These are phyloP conservation scores for Drosophila meridiana DNA, from an alignment of 2,888 invertebrate species.

Conservation along the genomic window DNA sequence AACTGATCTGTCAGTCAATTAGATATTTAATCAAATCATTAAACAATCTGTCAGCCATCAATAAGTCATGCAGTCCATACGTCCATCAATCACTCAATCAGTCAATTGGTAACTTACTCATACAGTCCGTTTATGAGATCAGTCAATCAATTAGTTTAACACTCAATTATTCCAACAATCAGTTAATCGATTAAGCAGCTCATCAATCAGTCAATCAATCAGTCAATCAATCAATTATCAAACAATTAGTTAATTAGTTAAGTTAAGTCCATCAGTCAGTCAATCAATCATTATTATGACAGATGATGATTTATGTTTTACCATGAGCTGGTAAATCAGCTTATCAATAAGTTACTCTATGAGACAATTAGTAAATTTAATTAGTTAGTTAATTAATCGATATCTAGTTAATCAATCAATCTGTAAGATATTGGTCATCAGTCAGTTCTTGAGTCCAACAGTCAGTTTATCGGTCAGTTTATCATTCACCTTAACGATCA, in stretches of 20 bases:
- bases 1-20: neutral
- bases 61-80: neutral
- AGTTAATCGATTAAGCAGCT: neutral
- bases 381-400: neutral
- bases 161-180: neutral
- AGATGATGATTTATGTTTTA: too few species aligned
- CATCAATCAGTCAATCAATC: neutral
- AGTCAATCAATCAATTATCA: neutral
- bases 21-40: neutral
- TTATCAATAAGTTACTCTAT: neutral
- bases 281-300: neutral
- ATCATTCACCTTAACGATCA: too few species aligned
- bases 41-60: neutral
- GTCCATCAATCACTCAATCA: neutral
- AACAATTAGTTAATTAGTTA: too few species aligned
- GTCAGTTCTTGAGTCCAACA: too few species aligned
- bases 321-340: neutral
- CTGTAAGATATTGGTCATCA: too few species aligned
- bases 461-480: too few species aligned
- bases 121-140: neutral
- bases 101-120: neutral
- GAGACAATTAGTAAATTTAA: neutral
- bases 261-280: neutral
- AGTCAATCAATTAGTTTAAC: too few species aligned
- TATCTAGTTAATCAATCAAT: neutral